Evolutionary conservation across 2,888 invertebrate species (phyloP), one percentile per base, ranked within the genome.

Genomic region (Tetheella fluctuosa): DNA sequence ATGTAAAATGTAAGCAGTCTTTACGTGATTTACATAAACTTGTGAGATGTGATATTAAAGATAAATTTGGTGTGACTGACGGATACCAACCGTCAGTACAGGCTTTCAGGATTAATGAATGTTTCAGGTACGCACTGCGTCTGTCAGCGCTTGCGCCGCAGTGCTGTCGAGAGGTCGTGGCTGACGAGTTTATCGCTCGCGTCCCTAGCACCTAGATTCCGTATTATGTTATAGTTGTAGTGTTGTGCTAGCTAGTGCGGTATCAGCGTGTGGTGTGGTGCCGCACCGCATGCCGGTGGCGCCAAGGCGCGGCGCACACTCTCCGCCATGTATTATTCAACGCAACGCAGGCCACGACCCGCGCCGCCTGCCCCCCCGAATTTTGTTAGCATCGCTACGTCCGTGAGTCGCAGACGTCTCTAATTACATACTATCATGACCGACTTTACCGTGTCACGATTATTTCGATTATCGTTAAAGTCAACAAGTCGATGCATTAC

Each of bases 351-450:
- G 79, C 84, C 84, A 78, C 88, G 88, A 89, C 90, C 90, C 81
- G 85, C 80, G 84, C 88, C 88, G 85, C 87, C 20, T 55, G 55
- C 23, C 89, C 84, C 34, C 86, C 84, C 86, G 83, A 88, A 86
- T 90, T 88, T 82, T 81, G 89, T 89, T 86, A 85, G 84, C 83
- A 80, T 82, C 79, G 81, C 77, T 73, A 74, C 76, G 77, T 74
- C 73, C 73, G 70, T 77, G 66, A 69, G 67, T 71, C 71, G 65
- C 79, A 78, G 80, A 79, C 84, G 83, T 81, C 84, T 89, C 87
- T 89, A 88, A 89, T 89, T 87, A 88, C 86, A 85, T 85, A 84
- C 82, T 81, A 83, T 84, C 85, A 81, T 87, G 88, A 85, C 88
- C 87, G 83, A 86, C 83, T 88, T 86, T 83, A 81, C 80, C 68